phyloP scores from a whole-genome alignment of 2,888 invertebrate genomes.

The Dicyrtomina minuta region DNA sequence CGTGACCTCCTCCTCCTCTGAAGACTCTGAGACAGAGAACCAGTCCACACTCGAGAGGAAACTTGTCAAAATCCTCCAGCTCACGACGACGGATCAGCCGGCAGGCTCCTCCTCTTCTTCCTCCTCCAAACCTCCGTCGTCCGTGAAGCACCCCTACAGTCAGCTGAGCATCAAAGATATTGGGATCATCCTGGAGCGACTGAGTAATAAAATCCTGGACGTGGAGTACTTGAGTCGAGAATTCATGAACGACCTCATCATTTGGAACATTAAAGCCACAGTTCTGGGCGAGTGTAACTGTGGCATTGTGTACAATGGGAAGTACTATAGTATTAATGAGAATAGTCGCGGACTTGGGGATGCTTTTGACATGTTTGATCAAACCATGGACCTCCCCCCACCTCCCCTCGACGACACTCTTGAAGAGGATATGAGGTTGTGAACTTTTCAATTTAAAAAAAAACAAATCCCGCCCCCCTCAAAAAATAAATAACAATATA shows the following conservation, averaged over 20 bases:
- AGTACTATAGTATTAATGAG: constrained; percentile 67
- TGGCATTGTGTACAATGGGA: constrained; percentile 91
- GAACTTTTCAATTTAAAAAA: too few relatives aligned
- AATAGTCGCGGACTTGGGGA: background rate
- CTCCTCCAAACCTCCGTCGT: background rate
- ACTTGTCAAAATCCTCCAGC: constrained; percentile 17
- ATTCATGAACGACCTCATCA: constrained; percentile 89
- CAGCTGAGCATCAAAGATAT: constrained; percentile 75
- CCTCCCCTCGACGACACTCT: constrained; percentile 56
- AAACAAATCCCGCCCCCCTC: too few relatives aligned
- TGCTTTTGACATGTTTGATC: constrained; percentile 7
- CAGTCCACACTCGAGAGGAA: constrained; percentile 79
- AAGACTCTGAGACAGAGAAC: constrained; percentile 72
- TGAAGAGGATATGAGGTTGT: constrained; percentile 53
- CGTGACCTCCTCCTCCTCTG: constrained; percentile 83
- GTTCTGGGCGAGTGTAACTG: constrained; percentile 86
- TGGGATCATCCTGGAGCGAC: constrained; percentile 87
- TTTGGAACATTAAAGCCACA: constrained; percentile 95
- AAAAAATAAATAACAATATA: too few relatives aligned
- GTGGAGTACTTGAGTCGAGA: constrained; percentile 89
- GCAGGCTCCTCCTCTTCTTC: constrained; percentile 79
- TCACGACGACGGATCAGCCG: constrained; percentile 78
- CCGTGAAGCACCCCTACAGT: too few relatives aligned
- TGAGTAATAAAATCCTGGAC: constrained; percentile 89
- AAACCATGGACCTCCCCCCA: constrained; percentile 20